These are phyloP conservation scores for Salvelinus alpinus DNA, from an alignment of 2,113 vertebrate genomes.

Conservation along the genomic window DNA sequence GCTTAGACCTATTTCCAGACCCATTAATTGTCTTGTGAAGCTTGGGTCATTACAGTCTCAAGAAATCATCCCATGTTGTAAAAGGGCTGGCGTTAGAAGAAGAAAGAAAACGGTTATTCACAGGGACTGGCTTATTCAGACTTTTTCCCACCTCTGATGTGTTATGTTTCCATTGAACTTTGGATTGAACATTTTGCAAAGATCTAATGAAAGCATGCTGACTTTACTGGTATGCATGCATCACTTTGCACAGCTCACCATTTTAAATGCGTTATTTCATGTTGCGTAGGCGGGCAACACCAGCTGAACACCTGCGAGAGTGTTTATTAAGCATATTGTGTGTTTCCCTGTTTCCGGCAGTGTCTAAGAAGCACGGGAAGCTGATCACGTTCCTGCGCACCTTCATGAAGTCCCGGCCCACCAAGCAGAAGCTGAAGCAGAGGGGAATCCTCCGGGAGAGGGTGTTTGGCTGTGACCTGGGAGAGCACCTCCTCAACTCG, in stretches of 20 bases:
- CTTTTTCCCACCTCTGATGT: too few relatives aligned
- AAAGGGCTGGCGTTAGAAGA: neutral
- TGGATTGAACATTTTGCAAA: too few relatives aligned
- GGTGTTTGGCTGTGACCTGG: slow-evolving; percentile 96
- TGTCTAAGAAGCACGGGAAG: slow-evolving; percentile 98
- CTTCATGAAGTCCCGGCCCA: slow-evolving; percentile 99
- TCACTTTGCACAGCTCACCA: too few relatives aligned
- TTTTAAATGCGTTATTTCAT: too few relatives aligned
- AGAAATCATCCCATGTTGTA: slow-evolving; percentile 52
- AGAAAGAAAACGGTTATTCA: too few relatives aligned
- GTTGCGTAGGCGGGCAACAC: too few relatives aligned
- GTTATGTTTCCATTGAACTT: too few relatives aligned
- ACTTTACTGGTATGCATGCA: too few relatives aligned
- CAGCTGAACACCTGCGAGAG: slow-evolving; percentile 63
- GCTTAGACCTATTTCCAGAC: slow-evolving; percentile 53
- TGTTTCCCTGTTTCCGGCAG: slow-evolving; percentile 62
- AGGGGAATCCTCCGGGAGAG: slow-evolving; percentile 96
- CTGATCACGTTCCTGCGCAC: slow-evolving; percentile 96
- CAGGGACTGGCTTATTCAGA: too few relatives aligned
- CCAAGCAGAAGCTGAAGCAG: slow-evolving; percentile 98
- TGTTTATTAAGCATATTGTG: neutral
- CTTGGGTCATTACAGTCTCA: slow-evolving; percentile 17
- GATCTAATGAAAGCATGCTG: too few relatives aligned
- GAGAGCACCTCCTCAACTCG: slow-evolving; percentile 96
- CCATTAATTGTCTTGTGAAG: slow-evolving; percentile 41